A percentile compares a stretch with the other conserved stretches of the same genome.
Evolutionary conservation across 2,113 vertebrate genomes (phyloP).

Genomic region (Cyprinodon variegatus): DNA sequence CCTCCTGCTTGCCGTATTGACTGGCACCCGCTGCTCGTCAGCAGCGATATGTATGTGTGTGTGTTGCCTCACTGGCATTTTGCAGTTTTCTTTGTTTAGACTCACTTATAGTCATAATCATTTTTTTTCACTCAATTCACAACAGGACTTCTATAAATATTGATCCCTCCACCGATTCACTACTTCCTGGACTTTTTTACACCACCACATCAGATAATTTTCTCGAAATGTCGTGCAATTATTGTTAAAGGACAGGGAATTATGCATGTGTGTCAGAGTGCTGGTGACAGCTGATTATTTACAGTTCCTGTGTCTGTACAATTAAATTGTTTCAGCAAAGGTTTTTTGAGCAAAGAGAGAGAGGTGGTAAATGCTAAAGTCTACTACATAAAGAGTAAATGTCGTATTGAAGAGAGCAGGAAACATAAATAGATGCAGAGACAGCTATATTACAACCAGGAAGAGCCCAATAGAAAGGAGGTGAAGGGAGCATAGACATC

Average conservation of each 20-base stretch:
- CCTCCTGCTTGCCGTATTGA: slow-evolving; percentile 71
- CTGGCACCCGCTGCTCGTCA: slow-evolving; percentile 61
- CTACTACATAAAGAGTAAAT: slow-evolving; percentile 59
- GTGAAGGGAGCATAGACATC: slow-evolving; percentile 18
- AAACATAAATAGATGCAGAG: slow-evolving; percentile 37
- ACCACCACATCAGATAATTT: slow-evolving; percentile 30
- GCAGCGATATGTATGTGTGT: slow-evolving; percentile 25
- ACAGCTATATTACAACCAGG: slow-evolving; percentile 35
- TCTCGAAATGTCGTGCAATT: slow-evolving; percentile 68
- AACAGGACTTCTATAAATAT: slow-evolving; percentile 66
- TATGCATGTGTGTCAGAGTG: slow-evolving; percentile 34
- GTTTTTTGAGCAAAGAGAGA: slow-evolving; percentile 85
- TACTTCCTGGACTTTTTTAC: slow-evolving; percentile 34
- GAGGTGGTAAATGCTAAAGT: slow-evolving; percentile 37
- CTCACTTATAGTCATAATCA: slow-evolving; percentile 54
- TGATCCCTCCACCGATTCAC: slow-evolving; percentile 56
- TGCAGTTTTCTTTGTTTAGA: slow-evolving; percentile 55
- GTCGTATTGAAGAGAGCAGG: slow-evolving; percentile 57
- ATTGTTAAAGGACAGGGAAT: slow-evolving; percentile 59
- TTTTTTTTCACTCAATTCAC: slow-evolving; percentile 59
- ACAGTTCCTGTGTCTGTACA: slow-evolving; percentile 91
- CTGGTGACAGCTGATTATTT: slow-evolving; percentile 83
- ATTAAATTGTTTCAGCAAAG: slow-evolving; percentile 98
- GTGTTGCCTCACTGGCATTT: slow-evolving; percentile 40
- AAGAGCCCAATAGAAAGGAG: slow-evolving; percentile 46